Percentiles rank a stretch among this genome's conserved stretches.
These are phyloP conservation scores for Cantharis lateralis DNA, from an alignment of 2,888 invertebrate species.

Conservation along the genomic window DNA sequence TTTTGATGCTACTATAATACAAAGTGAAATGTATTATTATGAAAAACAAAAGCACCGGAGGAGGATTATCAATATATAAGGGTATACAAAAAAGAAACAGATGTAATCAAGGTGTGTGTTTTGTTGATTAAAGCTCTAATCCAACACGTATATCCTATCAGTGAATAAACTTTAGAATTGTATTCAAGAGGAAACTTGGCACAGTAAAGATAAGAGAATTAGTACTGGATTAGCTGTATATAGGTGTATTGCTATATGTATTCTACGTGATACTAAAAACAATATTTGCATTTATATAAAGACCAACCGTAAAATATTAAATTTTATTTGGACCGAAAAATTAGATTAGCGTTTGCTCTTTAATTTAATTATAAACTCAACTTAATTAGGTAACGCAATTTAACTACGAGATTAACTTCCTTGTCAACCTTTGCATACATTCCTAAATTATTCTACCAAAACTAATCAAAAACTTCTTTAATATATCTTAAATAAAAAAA, in stretches of 20 bases:
- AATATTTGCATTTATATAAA: neutral
- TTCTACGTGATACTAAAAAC: neutral
- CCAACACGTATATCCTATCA: conserved; percentile 4
- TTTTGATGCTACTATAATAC: neutral
- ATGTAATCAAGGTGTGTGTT: conserved; percentile 3
- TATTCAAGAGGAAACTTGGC: conserved; percentile 4
- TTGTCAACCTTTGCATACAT: neutral
- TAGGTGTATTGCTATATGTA: neutral
- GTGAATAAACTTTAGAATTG: conserved; percentile 2
- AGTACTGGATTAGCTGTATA: conserved; percentile 3
- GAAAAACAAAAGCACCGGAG: neutral
- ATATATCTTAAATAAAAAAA: neutral
- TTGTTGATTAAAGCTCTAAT: conserved; percentile 2
- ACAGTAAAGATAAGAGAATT: conserved; percentile 2
- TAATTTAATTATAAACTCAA: neutral
- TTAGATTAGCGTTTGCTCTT: neutral
- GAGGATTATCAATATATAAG: neutral
- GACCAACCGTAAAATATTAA: neutral
- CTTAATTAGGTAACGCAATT: neutral
- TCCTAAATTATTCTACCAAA: neutral
- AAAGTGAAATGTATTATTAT: neutral
- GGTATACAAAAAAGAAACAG: neutral
- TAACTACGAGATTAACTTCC: neutral
- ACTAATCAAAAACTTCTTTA: neutral
- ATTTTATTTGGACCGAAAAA: neutral